Evolutionary conservation across 2,888 invertebrate species (phyloP).

Genomic region (Oligia strigilis): DNA sequence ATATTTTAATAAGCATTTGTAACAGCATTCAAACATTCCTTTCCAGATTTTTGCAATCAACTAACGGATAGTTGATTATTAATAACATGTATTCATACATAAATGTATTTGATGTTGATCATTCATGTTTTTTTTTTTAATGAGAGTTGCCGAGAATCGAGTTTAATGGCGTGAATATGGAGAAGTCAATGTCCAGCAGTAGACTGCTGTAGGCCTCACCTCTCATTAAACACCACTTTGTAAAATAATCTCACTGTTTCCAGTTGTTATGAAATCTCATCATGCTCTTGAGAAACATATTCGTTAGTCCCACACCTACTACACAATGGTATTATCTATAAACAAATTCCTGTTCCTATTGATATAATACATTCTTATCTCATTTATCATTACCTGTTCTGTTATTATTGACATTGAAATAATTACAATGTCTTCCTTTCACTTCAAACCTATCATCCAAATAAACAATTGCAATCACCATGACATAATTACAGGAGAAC

Average conservation of each 20-base stretch:
- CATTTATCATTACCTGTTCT: slow-evolving; percentile 21
- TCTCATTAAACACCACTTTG: background rate
- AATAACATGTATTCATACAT: background rate
- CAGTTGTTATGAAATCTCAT: background rate
- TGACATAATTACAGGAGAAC: slow-evolving; percentile 66
- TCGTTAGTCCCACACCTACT: slow-evolving; percentile 6
- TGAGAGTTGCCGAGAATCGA: too few species aligned
- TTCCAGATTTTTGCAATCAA: slow-evolving; percentile 2
- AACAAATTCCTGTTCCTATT: slow-evolving; percentile 16
- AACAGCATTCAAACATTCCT: slow-evolving; percentile 13
- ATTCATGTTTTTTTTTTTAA: too few species aligned
- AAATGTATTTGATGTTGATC: too few species aligned
- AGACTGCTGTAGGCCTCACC: too few species aligned
- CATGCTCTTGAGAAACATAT: background rate
- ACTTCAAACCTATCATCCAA: slow-evolving; percentile 39
- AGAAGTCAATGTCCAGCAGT: too few species aligned
- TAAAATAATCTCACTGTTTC: background rate
- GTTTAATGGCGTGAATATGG: too few species aligned
- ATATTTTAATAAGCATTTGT: slow-evolving; percentile 9
- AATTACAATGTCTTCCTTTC: slow-evolving; percentile 53
- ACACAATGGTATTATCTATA: slow-evolving; percentile 1
- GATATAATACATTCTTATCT: slow-evolving; percentile 11
- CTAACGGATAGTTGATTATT: background rate
- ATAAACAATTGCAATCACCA: slow-evolving; percentile 60
- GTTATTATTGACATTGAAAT: slow-evolving; percentile 54